These are phyloP conservation scores for Nebria ingens DNA, from an alignment of 1,140 invertebrate genomes.

Conservation along the genomic window DNA sequence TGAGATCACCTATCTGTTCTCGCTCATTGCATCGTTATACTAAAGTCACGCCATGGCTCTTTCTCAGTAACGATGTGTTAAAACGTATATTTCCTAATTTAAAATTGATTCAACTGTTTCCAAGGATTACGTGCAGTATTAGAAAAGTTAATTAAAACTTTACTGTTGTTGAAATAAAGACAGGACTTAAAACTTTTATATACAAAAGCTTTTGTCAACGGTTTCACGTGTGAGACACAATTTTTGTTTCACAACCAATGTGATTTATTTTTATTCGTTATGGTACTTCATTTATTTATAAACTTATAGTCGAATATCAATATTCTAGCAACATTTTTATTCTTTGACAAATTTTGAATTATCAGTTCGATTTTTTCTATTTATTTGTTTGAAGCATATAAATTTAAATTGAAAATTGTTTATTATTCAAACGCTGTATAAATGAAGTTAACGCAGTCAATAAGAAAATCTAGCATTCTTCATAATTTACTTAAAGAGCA, in stretches of 20 bases:
- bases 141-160: conserved; percentile 9
- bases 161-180: conserved; percentile 9
- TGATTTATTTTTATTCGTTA: too few species aligned
- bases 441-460: too few species aligned
- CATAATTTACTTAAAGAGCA: too few species aligned
- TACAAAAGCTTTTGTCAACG: conserved; percentile 3
- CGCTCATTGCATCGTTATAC: not conserved
- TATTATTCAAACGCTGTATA: too few species aligned
- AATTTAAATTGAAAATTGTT: too few species aligned
- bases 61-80: conserved; percentile 2
- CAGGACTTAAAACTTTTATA: conserved; percentile 6
- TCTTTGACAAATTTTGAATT: too few species aligned
- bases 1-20: not conserved
- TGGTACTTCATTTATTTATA: too few species aligned
- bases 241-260: not conserved
- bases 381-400: too few species aligned
- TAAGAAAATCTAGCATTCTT: too few species aligned
- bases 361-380: too few species aligned
- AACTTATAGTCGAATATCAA: too few species aligned
- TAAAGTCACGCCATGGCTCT: not conserved
- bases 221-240: not conserved
- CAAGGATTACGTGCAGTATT: conserved; percentile 3
- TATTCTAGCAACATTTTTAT: too few species aligned
- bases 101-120: not conserved
- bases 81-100: conserved; percentile 5